Evolutionary conservation across 2,888 invertebrate genomes (phyloP), one percentile per base, ranked within the genome.

Genomic region (Carcina quercana): DNA sequence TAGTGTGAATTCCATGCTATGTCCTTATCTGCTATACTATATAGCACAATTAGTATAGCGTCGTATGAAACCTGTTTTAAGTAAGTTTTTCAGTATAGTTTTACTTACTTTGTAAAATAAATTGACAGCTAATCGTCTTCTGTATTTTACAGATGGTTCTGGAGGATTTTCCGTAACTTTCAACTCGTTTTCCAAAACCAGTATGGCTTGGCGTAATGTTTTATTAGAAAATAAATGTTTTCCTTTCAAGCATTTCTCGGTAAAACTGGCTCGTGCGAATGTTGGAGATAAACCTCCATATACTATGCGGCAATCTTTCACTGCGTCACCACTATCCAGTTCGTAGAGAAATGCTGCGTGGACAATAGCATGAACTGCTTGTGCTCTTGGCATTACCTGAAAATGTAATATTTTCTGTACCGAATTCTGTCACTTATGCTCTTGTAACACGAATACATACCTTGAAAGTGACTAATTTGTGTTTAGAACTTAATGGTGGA

Each of bases 321-420:
- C 54, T 14, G 42, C 35, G 1, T 61, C 30, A 1, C 50, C 35
- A 3, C 40, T 14, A 32, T 83, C 60, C 25, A 91, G 59, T 54
- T 87, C 84, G 35, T 91, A 86, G 0, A 89, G 66, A 56, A 93
- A 92, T 3, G 87, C 93, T 10, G 91, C 90, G 48, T 93, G 92
- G 0, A 94, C 89, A 51, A 89, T 87, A 0, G 92, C 92, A 46
- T 91, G 91, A 0, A 91, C 88, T 51, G 91, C 92, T 70, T 91
- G 91, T 2, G 89, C 85, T 34, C 91, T 74, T 2, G 90, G 87
- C 87, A 90, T 90, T 34, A 93, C 87, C 91, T 92, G 46, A 34
- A 78, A 29, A 24, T 11, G 21, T 21, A 7, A 7, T 17, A 7
- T 5, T 4, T 7, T 5, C 4, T 17, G 17, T 17, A 17, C 17